Percentiles rank a stretch among this genome's conserved stretches.
Evolutionary conservation across 2,888 invertebrate species (phyloP).

Genomic region (Cryptosula pallasiana): DNA sequence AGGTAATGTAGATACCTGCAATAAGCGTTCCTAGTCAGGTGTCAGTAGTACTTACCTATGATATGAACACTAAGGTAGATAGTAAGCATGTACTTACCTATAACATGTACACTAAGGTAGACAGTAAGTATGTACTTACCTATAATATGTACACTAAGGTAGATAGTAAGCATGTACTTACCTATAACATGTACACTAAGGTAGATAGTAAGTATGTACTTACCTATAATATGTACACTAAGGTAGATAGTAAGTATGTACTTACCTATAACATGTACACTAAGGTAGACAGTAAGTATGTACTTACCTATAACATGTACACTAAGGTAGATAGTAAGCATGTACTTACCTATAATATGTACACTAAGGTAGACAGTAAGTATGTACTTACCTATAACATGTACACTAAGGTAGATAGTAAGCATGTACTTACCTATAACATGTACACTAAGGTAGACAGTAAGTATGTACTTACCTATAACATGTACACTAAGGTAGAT

Average conservation of each 20-base stretch:
- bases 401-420: neutral
- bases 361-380: too few species aligned
- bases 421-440: neutral
- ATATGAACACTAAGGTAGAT: too few species aligned
- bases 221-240: neutral
- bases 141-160: neutral
- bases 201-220: neutral
- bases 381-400: neutral
- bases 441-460: neutral
- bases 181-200: neutral
- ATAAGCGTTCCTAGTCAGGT: too few species aligned
- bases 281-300: constrained; percentile 47
- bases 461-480: neutral
- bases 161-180: neutral
- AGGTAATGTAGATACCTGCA: constrained; percentile 59
- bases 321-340: too few species aligned
- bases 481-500: neutral
- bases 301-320: constrained; percentile 44
- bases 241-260: neutral
- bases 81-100: neutral
- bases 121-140: too few species aligned
- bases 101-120: neutral
- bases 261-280: constrained; percentile 46
- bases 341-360: neutral
- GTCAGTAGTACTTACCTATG: neutral